Percentiles rank a stretch among this genome's conserved stretches.
These are phyloP conservation scores for Tupaia chinensis DNA, from an alignment of 2,113 vertebrate species.

Conservation along the genomic window DNA sequence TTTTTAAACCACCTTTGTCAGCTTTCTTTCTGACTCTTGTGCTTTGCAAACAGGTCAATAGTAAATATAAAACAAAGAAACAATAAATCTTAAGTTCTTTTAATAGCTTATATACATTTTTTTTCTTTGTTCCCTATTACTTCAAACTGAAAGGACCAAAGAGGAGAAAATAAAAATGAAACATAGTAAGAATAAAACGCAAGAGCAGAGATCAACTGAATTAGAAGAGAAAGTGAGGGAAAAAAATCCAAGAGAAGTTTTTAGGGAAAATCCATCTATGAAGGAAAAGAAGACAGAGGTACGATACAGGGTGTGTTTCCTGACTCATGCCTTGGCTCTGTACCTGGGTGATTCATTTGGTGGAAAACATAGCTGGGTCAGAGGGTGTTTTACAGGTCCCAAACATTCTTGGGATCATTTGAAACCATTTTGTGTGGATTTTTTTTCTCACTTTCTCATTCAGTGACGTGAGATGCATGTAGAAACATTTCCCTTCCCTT, in stretches of 20 bases:
- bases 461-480: too few relatives aligned
- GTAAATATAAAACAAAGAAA: conserved; percentile 37
- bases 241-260: conserved; percentile 49
- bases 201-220: not conserved
- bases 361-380: conserved; percentile 60
- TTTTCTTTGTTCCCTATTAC: conserved; percentile 5
- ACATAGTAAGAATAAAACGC: conserved; percentile 7
- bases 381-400: conserved; percentile 45
- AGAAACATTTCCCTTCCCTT: not conserved
- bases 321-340: conserved; percentile 61
- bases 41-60: not conserved
- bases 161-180: conserved; percentile 24
- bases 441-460: not conserved
- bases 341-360: conserved; percentile 68
- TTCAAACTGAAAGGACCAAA: conserved; percentile 12
- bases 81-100: conserved; percentile 23
- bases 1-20: not conserved
- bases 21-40: conserved; percentile 3
- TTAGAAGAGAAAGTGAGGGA: conserved; percentile 36
- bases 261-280: conserved; percentile 58
- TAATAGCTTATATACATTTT: conserved; percentile 20
- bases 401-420: conserved; percentile 46
- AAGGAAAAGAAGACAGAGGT: conserved; percentile 41
- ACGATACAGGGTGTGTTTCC: not conserved
- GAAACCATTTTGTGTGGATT: not conserved